Conservation (phyloP, 2,888 invertebrate species). For the Tortricodes alternella region DNA sequence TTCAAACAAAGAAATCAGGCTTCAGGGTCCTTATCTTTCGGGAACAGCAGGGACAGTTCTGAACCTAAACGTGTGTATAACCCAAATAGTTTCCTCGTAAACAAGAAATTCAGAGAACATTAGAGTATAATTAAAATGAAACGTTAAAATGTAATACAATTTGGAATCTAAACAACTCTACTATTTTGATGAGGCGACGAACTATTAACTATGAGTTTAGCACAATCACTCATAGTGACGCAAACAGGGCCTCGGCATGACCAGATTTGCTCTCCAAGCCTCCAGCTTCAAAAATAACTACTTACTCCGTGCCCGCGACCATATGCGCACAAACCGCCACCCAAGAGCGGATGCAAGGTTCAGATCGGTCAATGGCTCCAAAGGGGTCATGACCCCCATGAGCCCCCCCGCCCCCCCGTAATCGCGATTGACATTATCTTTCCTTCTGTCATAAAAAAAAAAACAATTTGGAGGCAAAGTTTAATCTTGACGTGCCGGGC, state of each 20-base stretch:
- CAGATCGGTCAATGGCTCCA: no score
- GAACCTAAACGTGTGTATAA: no score
- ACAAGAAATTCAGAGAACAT: conserved; percentile 43
- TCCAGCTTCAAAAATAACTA: not conserved
- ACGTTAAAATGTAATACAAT: no score
- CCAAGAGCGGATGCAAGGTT: no score
- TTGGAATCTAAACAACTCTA: conserved; percentile 55
- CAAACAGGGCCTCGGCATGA: conserved; percentile 57
- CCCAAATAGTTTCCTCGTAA: conserved; percentile 42
- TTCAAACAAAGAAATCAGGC: no score
- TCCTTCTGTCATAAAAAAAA: no score
- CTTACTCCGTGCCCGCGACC: conserved; percentile 1
- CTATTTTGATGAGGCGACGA: conserved; percentile 62
- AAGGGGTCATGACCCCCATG: no score
- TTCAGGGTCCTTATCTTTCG: no score
- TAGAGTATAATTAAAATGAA: conserved; percentile 39
- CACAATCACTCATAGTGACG: conserved; percentile 81
- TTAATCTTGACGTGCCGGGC: conserved; percentile 53
- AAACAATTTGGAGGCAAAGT: conserved; percentile 30
- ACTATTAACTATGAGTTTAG: conserved; percentile 80
- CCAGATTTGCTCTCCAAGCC: conserved; percentile 34
- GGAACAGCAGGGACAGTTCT: no score
- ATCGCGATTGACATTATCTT: no score
- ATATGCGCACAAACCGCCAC: no score
- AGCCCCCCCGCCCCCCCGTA: no score